These are phyloP conservation scores for Clarias fuscus DNA, from an alignment of 2,797 vertebrate species.

Conservation along the genomic window DNA sequence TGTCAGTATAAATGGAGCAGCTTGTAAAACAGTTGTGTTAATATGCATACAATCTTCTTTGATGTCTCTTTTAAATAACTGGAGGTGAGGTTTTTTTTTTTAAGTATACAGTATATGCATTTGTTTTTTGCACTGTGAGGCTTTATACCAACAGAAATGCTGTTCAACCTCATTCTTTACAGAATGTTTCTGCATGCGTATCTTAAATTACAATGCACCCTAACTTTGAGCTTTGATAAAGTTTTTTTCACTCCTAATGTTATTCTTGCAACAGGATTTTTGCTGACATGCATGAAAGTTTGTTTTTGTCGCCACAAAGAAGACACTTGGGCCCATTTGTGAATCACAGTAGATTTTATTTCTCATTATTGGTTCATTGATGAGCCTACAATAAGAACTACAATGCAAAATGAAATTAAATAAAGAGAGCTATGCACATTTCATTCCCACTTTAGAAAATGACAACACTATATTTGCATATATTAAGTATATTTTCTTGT, in stretches of 20 bases:
- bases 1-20: background rate
- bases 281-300: constrained; percentile 34
- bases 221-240: constrained; percentile 31
- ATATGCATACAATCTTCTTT: constrained; percentile 17
- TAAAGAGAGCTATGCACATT: constrained; percentile 25
- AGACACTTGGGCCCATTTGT: background rate
- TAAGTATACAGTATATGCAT: constrained; percentile 44
- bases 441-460: background rate
- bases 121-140: constrained; percentile 55
- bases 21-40: background rate
- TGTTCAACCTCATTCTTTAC: constrained; percentile 21
- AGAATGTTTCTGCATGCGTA: constrained; percentile 56
- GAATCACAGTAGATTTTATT: background rate
- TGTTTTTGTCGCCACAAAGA: constrained; percentile 5
- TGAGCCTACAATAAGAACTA: background rate
- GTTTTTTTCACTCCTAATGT: background rate
- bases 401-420: background rate
- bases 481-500: constrained; percentile 8
- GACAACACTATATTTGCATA: background rate
- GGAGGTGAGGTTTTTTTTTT: background rate
- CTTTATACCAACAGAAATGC: constrained; percentile 38
- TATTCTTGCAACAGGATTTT: constrained; percentile 12
- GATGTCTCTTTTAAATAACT: constrained; percentile 27
- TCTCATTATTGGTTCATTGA: background rate
- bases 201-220: constrained; percentile 44